phyloP scores from a whole-genome alignment of 53 echinoderm and acorn worm genomes.

The Echinometra lucunter region DNA sequence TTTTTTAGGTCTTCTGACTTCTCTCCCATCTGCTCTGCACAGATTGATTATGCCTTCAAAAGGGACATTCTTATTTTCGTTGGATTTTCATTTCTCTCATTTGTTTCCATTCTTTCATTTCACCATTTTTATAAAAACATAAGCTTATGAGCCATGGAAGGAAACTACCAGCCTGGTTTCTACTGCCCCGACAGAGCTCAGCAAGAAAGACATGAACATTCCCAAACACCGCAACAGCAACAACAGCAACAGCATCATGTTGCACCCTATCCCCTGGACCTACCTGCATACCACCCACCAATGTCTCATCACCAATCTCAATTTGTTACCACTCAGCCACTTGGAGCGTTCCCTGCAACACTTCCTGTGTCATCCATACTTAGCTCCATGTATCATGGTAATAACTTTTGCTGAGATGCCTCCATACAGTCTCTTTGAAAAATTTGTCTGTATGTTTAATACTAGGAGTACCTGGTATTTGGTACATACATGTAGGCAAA shows the following conservation, averaged over 20 bases:
- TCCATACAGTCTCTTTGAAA: no score
- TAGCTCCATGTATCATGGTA: slow-evolving; percentile 39
- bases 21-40: no score
- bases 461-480: no score
- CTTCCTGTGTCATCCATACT: background rate
- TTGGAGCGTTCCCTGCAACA: background rate
- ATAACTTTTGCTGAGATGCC: no score
- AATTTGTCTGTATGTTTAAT: no score
- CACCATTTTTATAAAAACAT: no score
- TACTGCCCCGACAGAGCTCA: background rate
- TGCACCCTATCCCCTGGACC: slow-evolving; percentile 4
- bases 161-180: slow-evolving; percentile 26
- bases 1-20: no score
- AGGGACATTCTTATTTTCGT: no score
- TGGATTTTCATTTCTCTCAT: background rate
- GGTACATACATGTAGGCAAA: no score
- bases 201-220: background rate
- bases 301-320: background rate
- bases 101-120: background rate
- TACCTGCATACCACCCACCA: background rate
- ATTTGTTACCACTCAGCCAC: background rate
- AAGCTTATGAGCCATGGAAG: slow-evolving; percentile 18
- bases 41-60: no score
- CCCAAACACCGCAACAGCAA: slow-evolving; percentile 15
- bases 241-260: slow-evolving; percentile 35